Evolutionary conservation across 2,797 vertebrate species (phyloP), one percentile per base, ranked within the genome.

Genomic region (Crocodylus rhombifer): DNA sequence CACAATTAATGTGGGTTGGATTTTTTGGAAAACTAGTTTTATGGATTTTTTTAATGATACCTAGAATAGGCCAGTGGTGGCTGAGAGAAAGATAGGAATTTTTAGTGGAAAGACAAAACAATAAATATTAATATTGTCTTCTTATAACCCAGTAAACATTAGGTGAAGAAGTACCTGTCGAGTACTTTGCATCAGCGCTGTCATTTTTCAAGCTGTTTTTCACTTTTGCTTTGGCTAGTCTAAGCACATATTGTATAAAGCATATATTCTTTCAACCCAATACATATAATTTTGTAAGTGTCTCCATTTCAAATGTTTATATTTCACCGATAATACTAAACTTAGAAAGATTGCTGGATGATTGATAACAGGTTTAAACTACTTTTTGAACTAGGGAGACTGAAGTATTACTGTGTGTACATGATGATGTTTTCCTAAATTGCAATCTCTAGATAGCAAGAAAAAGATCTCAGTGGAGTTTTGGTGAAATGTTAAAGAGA

Each of bases 381-480:
- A 15, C 25, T 93, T 94, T 57, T 57, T 78, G 18, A 62, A n/a
- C 91, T 14, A 65, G 80, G 71, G 30, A 77, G 75, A 75, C 56
- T 57, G 28, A 81, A 86, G 15, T 93, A 36, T 28, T 63, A 20
- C 84, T 87, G 10, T 87, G 77, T 93, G 81, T 88, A 61, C 14
- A 18, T 58, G 80, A 89, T 83, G 17, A 78, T 77, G 86, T 81
- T 89, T 88, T 95, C 42, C 55, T 79, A 92, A 86, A 80, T 63
- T 78, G 26, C 33, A 60, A 92, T 94, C 73, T 86, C 92, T 94
- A 58, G 88, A 11, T 69, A 8, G 42, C 30, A 79, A 76, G 71
- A 71, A 69, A 83, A 63, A 69, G 82, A 63, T 77, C 74, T 95
- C 55, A 56, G 18, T 30, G 30, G 78, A 25, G 76, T 82, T 42